These are phyloP conservation scores for Morus bassanus DNA, from an alignment of 2,797 vertebrate genomes.

Conservation along the genomic window DNA sequence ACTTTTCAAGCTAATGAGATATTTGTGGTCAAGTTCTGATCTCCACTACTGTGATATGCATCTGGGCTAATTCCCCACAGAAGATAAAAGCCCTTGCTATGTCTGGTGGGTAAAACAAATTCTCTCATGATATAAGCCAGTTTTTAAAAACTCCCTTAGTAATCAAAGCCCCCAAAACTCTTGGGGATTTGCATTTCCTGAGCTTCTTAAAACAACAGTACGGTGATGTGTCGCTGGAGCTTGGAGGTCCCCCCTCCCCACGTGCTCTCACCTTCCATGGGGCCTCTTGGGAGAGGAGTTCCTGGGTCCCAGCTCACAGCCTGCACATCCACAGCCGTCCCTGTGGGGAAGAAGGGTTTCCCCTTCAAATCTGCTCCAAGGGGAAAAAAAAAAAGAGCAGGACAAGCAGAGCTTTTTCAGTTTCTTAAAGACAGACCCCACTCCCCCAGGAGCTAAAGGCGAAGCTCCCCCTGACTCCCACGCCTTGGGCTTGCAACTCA, in stretches of 20 bases:
- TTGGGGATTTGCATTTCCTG: neutral
- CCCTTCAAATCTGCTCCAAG: neutral
- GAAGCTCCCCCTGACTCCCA: neutral
- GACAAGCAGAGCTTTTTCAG: neutral
- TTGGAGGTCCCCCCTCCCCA: neutral
- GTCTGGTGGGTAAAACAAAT: neutral
- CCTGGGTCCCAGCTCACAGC: neutral
- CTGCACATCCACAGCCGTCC: neutral
- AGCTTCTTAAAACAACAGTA: neutral
- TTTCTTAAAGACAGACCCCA: neutral
- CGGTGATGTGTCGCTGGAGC: neutral
- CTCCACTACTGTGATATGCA: neutral
- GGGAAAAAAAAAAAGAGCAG: neutral
- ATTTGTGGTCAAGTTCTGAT: conserved; percentile 7
- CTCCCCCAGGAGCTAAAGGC: neutral
- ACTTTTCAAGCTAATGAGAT: neutral
- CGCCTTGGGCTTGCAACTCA: neutral
- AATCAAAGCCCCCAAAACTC: neutral
- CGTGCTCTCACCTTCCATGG: neutral
- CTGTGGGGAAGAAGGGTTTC: too few species aligned
- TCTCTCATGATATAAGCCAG: neutral
- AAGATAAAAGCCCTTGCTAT: neutral
- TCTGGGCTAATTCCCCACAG: neutral
- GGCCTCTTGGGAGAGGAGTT: neutral
- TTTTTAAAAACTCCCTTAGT: neutral